phyloP scores from a whole-genome alignment of 2,113 vertebrate species.

The Lampris megalopsis region DNA sequence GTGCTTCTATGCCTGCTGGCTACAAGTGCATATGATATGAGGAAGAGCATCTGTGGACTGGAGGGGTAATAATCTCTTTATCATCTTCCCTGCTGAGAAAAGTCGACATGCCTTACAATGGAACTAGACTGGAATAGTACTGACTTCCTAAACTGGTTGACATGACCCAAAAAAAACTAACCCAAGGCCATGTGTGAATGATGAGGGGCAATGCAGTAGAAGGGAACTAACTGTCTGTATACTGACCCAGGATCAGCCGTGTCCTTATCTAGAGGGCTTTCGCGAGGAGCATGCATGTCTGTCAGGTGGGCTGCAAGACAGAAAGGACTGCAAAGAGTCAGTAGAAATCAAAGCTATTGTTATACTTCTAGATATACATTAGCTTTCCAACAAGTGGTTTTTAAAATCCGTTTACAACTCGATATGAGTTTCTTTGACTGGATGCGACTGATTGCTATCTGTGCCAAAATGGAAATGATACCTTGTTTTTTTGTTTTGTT shows the following conservation, averaged over 20 bases:
- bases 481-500: conserved; percentile 14
- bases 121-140: neutral
- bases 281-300: conserved; percentile 60
- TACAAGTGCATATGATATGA: neutral
- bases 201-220: conserved; percentile 25
- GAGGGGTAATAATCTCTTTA: no score
- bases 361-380: conserved; percentile 15
- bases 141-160: conserved; percentile 26
- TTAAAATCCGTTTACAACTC: conserved; percentile 32
- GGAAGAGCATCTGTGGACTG: neutral
- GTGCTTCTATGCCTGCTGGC: conserved; percentile 1
- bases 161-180: conserved; percentile 13
- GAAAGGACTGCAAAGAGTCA: conserved; percentile 27
- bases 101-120: neutral
- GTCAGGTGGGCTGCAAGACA: conserved; percentile 67
- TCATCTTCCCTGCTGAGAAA: no score
- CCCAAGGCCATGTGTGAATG: conserved; percentile 20
- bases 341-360: conserved; percentile 32
- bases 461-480: conserved; percentile 34
- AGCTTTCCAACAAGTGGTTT: conserved; percentile 18
- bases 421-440: conserved; percentile 17
- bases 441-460: conserved; percentile 33
- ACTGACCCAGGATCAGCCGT: conserved; percentile 20
- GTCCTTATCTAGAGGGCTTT: conserved; percentile 19
- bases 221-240: neutral